Evolutionary conservation across 2,888 invertebrate species (phyloP).

Genomic region (Aphodius sticticus): DNA sequence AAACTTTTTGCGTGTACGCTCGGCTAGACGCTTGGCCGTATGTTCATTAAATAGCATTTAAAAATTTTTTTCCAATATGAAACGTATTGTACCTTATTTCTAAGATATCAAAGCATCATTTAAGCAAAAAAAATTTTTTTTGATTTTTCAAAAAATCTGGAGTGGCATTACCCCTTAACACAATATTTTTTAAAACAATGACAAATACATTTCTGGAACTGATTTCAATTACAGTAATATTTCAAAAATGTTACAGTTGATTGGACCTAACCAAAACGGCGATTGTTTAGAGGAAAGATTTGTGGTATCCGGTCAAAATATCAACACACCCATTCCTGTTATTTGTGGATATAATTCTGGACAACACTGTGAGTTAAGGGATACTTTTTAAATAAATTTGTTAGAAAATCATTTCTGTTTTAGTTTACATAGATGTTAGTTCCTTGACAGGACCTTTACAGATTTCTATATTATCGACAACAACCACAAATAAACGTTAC

Average conservation of each 20-base stretch:
- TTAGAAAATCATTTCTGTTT: slow-evolving; percentile 45
- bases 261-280: slow-evolving; percentile 70
- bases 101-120: too few relatives aligned
- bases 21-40: too few relatives aligned
- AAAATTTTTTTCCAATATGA: too few relatives aligned
- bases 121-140: too few relatives aligned
- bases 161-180: too few relatives aligned
- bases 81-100: too few relatives aligned
- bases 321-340: slow-evolving; percentile 72
- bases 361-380: slow-evolving; percentile 69
- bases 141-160: too few relatives aligned
- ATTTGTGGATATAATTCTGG: slow-evolving; percentile 81
- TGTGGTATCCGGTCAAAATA: slow-evolving; percentile 74
- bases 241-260: slow-evolving; percentile 62
- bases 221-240: neutral
- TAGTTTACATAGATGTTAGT: slow-evolving; percentile 78
- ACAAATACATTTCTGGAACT: too few relatives aligned
- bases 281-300: slow-evolving; percentile 75
- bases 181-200: too few relatives aligned
- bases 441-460: slow-evolving; percentile 69
- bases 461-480: slow-evolving; percentile 69
- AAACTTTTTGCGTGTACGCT: too few relatives aligned
- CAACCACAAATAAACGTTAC: slow-evolving; percentile 66
- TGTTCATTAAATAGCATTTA: too few relatives aligned
- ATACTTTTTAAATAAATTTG: neutral